Percentiles rank a stretch among this genome's conserved stretches.
phyloP scores from a whole-genome alignment of 2,797 vertebrate genomes.

The Halcyon chelicuti region DNA sequence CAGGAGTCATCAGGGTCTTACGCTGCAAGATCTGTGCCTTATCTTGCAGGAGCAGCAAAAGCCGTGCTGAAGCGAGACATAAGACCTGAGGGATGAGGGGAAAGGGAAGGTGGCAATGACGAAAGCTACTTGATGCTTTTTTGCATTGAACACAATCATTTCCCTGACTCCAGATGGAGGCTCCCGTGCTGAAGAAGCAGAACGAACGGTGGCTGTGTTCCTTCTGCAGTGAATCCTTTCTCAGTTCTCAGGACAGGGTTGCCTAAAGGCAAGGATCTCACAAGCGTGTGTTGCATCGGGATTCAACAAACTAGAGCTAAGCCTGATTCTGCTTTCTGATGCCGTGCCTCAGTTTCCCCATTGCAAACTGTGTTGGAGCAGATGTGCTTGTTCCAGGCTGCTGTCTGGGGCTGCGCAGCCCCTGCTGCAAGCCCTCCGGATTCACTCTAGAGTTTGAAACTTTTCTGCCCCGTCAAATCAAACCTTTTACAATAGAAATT shows the following conservation, averaged over 20 bases:
- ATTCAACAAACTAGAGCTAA: background rate
- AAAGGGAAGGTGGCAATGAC: background rate
- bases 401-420: background rate
- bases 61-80: background rate
- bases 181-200: background rate
- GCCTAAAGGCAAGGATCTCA: background rate
- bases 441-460: background rate
- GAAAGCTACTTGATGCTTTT: background rate
- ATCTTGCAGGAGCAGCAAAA: background rate
- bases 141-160: background rate
- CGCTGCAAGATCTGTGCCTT: conserved; percentile 1
- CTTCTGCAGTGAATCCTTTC: background rate
- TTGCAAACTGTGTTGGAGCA: background rate
- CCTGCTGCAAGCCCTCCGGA: background rate
- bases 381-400: background rate
- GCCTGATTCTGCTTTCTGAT: background rate
- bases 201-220: background rate
- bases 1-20: background rate
- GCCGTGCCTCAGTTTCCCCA: background rate
- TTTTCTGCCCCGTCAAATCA: background rate
- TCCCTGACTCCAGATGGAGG: accelerated
- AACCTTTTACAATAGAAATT: background rate
- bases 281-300: background rate
- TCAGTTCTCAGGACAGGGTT: background rate
- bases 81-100: background rate